Evolutionary conservation across 2,797 vertebrate species (phyloP).

Genomic region (Gobionotothen gibberifrons): DNA sequence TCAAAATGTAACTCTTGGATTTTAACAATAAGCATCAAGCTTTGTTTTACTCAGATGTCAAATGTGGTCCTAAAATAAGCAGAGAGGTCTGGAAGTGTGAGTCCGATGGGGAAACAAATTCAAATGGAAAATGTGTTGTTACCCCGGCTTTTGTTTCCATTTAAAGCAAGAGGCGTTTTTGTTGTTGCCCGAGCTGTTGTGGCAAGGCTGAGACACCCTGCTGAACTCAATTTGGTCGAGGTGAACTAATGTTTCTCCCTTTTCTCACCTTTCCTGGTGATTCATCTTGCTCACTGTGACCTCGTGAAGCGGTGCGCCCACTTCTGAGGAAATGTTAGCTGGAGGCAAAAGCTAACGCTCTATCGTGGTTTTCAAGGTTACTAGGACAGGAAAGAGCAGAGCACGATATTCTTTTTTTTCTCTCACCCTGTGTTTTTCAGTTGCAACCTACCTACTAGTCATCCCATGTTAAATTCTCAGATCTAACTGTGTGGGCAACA

Average conservation of each 20-base stretch:
- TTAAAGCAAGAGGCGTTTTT: neutral
- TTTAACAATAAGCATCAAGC: too few relatives aligned
- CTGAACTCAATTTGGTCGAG: constrained; percentile 25
- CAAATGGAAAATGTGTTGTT: too few relatives aligned
- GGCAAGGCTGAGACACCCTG: constrained; percentile 16
- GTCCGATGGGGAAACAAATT: too few relatives aligned
- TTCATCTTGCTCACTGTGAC: constrained; percentile 16
- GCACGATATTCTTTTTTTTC: neutral
- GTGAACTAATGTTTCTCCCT: constrained; percentile 31
- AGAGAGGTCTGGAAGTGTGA: too few relatives aligned
- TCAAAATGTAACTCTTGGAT: too few relatives aligned
- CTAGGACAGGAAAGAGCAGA: constrained; percentile 19
- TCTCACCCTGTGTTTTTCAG: neutral
- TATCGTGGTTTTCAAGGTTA: constrained; percentile 8
- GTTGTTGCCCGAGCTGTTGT: constrained; percentile 2
- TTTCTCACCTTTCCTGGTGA: constrained; percentile 23
- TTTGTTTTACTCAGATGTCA: too few relatives aligned
- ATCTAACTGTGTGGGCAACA: constrained; percentile 36
- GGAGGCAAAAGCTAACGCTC: neutral
- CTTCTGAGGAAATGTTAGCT: neutral
- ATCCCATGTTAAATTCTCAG: constrained; percentile 16
- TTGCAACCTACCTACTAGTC: neutral
- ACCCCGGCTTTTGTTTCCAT: constrained; percentile 8
- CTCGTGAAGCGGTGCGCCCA: neutral
- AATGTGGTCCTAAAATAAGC: too few relatives aligned